Conservation (phyloP, 2,113 vertebrate genomes). For the Strix aluco region DNA sequence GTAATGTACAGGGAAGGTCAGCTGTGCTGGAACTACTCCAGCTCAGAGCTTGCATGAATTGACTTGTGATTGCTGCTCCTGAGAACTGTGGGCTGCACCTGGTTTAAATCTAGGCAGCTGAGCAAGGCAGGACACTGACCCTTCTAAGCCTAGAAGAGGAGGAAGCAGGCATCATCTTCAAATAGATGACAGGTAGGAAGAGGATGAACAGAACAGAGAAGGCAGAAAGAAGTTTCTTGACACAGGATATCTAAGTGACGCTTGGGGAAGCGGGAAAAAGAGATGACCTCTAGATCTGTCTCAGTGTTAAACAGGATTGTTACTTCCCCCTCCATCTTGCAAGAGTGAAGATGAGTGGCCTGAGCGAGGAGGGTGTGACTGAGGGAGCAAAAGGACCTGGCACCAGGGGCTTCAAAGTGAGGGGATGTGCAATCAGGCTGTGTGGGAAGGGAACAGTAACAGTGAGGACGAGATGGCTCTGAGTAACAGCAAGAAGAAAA, state of each 20-base stretch:
- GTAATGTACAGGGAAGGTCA: neutral
- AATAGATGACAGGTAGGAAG: neutral
- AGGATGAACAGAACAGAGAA: neutral
- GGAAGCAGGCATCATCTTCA: neutral
- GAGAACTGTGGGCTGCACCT: neutral
- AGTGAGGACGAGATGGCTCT: neutral
- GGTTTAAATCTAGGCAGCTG: neutral
- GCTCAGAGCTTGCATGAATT: neutral
- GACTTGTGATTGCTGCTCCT: neutral
- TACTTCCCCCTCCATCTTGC: neutral
- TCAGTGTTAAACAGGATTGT: neutral
- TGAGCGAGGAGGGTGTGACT: neutral
- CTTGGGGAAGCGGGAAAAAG: neutral
- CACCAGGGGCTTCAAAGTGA: neutral
- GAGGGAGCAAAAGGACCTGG: neutral
- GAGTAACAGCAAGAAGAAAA: neutral
- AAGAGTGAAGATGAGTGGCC: neutral
- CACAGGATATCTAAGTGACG: neutral
- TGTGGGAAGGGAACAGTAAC: neutral
- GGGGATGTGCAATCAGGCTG: neutral
- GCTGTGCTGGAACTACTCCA: neutral
- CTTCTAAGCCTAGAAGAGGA: neutral
- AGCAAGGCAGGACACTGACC: neutral
- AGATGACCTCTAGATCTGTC: neutral
- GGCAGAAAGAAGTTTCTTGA: neutral